Evolutionary conservation across 2,888 invertebrate genomes (phyloP), one percentile per base, ranked within the genome.

Genomic region (Pristionchus fissidentatus): DNA sequence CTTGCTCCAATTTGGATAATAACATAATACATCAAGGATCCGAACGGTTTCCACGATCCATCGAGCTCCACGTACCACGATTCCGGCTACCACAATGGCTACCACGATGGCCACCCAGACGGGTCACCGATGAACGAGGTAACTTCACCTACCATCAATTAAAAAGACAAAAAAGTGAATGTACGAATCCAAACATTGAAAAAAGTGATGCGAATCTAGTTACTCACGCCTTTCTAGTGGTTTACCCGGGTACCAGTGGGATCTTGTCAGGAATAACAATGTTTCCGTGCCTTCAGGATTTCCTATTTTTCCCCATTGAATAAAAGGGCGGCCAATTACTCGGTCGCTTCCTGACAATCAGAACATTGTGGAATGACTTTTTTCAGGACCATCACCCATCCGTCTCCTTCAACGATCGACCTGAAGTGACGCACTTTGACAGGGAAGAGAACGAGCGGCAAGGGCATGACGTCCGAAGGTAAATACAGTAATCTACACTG

Each of bases 11-110:
- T 22, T 55, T 19, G 4, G 7, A 10, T 55, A 4, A 55, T 55
- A n/a, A 10, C 4, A 19, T 22, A n/a, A 10, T 22, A 10, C 22
- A 55, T 19, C 4, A 19, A 55, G 55, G 70, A 41, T 3, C 41
- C 70, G 26, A 70, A 70, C 70, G 70, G 70, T 26, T 70, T 41
- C 70, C 70, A 70, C 70, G 70, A 70, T 19, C 70, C 41, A n/a
- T 15, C 8, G 55, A 19, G 41, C 43, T 41, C 70, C 62, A 66
- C 22, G 38, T 66, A 66, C 62, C 41, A 43, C 41, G 70, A 70
- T 0, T 26, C 41, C 70, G 70, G 62, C 62, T n/a, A 35, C 62
- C 66, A n/a, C n/a, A 41, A 38, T 19, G 38, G 43, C 15, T 66
- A 66, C 38, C 35, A 66, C 19, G n/a, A 5, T 19, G 22, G 55